Evolutionary conservation across 1,140 invertebrate genomes (phyloP).

Genomic region (Drosophila oshimai): DNA sequence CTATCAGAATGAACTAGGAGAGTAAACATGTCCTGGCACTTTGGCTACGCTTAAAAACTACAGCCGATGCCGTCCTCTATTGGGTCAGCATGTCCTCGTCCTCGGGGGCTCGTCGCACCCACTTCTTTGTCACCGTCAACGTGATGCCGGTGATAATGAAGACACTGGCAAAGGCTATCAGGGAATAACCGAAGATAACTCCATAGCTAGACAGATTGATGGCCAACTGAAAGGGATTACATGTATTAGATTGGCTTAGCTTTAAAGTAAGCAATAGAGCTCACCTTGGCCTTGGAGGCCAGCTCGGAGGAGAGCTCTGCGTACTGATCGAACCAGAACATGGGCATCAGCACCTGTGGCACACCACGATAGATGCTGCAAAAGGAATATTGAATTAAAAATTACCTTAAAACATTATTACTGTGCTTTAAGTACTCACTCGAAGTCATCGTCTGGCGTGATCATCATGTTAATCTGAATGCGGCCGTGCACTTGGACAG

Average conservation of each 20-base stretch:
- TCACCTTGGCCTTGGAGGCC: constrained; percentile 84
- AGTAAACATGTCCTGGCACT: constrained; percentile 53
- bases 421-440: constrained; percentile 83
- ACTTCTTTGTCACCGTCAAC: constrained; percentile 82
- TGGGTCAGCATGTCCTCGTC: constrained; percentile 74
- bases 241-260: background rate
- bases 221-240: constrained; percentile 58
- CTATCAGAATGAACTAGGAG: constrained; percentile 52
- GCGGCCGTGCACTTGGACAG: constrained; percentile 86
- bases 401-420: background rate
- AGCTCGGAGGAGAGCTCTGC: constrained; percentile 85
- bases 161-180: constrained; percentile 84
- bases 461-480: constrained; percentile 90
- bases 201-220: constrained; percentile 84
- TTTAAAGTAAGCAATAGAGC: background rate
- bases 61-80: background rate
- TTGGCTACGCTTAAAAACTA: constrained; percentile 41
- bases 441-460: constrained; percentile 84
- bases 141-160: constrained; percentile 82
- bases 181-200: constrained; percentile 83
- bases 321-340: constrained; percentile 90
- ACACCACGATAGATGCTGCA: constrained; percentile 84
- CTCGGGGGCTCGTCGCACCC: constrained; percentile 74
- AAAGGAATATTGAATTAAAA: background rate
- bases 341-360: constrained; percentile 85